Percentiles rank a stretch among this genome's conserved stretches.
phyloP scores from a whole-genome alignment of 2,113 vertebrate genomes.

The Poicephalus gulielmi region DNA sequence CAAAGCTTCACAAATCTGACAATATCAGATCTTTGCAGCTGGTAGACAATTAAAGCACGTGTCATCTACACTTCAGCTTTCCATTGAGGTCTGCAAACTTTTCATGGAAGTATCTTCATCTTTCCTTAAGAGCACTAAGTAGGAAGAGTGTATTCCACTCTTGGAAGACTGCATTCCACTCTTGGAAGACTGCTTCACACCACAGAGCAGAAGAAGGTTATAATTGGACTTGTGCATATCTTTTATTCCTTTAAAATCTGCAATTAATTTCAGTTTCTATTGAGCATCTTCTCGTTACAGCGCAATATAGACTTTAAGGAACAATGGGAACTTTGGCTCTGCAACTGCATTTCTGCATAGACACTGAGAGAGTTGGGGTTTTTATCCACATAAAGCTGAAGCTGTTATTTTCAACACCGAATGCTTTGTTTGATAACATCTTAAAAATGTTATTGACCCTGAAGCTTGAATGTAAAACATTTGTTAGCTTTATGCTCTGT shows the following conservation, averaged over 20 bases:
- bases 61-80: background rate
- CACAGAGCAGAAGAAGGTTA: background rate
- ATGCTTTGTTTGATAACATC: slow-evolving; percentile 22
- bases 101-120: background rate
- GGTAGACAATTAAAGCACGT: background rate
- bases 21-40: background rate
- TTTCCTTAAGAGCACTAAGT: background rate
- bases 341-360: background rate
- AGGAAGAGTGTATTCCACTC: background rate
- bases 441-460: slow-evolving; percentile 24
- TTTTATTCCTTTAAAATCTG: background rate
- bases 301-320: background rate
- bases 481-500: slow-evolving; percentile 30
- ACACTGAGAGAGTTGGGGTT: background rate
- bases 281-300: background rate
- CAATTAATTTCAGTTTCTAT: background rate
- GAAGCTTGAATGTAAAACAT: slow-evolving; percentile 40
- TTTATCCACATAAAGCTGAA: background rate
- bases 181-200: background rate
- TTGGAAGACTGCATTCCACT: background rate
- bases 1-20: background rate
- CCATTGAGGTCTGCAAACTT: background rate
- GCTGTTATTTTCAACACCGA: background rate
- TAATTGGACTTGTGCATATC: background rate
- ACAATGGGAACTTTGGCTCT: background rate